A percentile compares a stretch with the other conserved stretches of the same genome.
Evolutionary conservation across 1,140 invertebrate species (phyloP).

Genomic region (Holcopasites calliopsidis): DNA sequence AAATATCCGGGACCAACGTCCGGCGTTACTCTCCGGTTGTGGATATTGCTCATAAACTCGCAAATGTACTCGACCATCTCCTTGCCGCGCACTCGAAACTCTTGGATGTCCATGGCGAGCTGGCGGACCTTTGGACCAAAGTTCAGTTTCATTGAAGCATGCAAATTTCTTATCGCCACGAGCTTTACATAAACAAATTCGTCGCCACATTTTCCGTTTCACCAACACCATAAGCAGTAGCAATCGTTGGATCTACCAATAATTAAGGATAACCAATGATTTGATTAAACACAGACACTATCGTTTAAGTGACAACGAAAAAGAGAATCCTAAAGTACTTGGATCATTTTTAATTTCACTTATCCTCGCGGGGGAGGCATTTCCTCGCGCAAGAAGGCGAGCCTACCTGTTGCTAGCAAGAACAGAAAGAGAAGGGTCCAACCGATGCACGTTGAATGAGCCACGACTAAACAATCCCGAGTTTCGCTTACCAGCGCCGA

Average conservation of each 20-base stretch:
- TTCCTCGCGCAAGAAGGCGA: conserved; percentile 4
- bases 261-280: too few relatives aligned
- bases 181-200: neutral
- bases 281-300: neutral
- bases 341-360: neutral
- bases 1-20: conserved; percentile 96
- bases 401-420: conserved; percentile 61
- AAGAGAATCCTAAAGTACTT: neutral
- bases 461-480: conserved; percentile 51
- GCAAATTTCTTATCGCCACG: too few relatives aligned
- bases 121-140: neutral
- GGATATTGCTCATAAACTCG: conserved; percentile 94
- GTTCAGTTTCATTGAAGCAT: neutral
- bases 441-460: conserved; percentile 44
- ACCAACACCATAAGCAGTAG: neutral
- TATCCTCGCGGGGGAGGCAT: neutral
- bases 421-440: conserved; percentile 5
- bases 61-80: conserved; percentile 99
- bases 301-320: neutral
- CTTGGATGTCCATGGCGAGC: conserved; percentile 89
- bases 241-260: neutral
- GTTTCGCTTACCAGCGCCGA: conserved; percentile 34
- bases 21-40: conserved; percentile 91
- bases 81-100: conserved; percentile 93
- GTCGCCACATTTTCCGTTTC: neutral